phyloP scores from a whole-genome alignment of 2,888 invertebrate species.

The Diloba caeruleocephala region DNA sequence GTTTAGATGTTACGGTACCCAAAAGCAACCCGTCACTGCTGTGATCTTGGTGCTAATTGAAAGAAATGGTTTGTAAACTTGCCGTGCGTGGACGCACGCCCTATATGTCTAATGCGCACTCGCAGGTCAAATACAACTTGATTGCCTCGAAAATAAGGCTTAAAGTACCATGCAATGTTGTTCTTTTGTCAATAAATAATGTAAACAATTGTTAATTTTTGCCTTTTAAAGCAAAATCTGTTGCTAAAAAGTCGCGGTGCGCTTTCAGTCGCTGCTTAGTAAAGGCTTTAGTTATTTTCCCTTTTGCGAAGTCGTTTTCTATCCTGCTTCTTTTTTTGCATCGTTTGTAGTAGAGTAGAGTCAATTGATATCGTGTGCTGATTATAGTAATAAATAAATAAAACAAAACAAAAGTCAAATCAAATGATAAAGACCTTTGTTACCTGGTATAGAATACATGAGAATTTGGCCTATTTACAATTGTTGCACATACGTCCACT shows the following conservation, averaged over 20 bases:
- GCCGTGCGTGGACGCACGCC: conserved; percentile 27
- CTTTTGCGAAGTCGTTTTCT: not conserved
- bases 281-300: conserved; percentile 1
- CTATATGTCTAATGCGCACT: conserved; percentile 10
- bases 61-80: conserved; percentile 70
- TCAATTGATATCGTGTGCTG: no score
- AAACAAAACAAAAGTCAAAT: no score
- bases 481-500: no score
- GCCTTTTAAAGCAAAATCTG: conserved; percentile 28
- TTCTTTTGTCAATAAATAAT: conserved; percentile 25
- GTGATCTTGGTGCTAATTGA: conserved; percentile 67
- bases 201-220: conserved; percentile 24
- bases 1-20: conserved; percentile 43
- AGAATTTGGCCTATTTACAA: no score
- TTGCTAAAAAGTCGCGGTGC: conserved; percentile 1
- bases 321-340: no score
- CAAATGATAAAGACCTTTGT: no score
- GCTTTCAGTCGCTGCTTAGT: not conserved
- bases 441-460: no score
- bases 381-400: no score
- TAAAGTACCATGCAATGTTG: conserved; percentile 2
- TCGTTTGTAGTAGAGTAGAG: no score
- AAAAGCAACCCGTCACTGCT: conserved; percentile 50
- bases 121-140: conserved; percentile 11
- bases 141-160: not conserved